Evolutionary conservation across 2,888 invertebrate species (phyloP).

Genomic region (Cephus pulcher): DNA sequence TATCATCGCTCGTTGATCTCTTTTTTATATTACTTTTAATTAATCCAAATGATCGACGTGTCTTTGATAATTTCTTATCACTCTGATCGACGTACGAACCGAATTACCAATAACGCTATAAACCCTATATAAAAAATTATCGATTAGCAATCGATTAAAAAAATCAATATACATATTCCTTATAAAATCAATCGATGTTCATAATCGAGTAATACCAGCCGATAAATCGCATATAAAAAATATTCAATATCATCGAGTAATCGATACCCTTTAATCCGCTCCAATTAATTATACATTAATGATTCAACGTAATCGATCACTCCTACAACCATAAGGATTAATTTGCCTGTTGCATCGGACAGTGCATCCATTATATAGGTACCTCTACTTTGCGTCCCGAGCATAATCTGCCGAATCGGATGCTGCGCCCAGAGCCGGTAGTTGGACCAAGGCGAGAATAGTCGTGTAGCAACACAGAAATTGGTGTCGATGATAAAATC

Average conservation of each 20-base stretch:
- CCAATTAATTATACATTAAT: not conserved
- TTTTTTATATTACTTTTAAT: not conserved
- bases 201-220: not conserved
- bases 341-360: not conserved
- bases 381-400: not conserved
- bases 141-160: too few species aligned
- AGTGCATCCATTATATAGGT: not conserved
- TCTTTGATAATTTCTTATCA: not conserved
- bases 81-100: not conserved
- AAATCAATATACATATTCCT: too few species aligned
- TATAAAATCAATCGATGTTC: not conserved
- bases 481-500: slow-evolving; percentile 9
- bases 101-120: not conserved
- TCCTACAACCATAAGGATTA: not conserved
- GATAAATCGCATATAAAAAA: not conserved
- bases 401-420: not conserved
- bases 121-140: too few species aligned
- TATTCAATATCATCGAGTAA: not conserved
- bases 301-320: not conserved
- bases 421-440: not conserved
- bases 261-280: not conserved
- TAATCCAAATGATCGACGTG: not conserved
- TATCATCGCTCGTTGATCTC: not conserved
- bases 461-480: slow-evolving; percentile 7
- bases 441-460: slow-evolving; percentile 2